Percentiles rank a stretch among this genome's conserved stretches.
Evolutionary conservation across 2,797 vertebrate genomes (phyloP).

Genomic region (Tapirus indicus): DNA sequence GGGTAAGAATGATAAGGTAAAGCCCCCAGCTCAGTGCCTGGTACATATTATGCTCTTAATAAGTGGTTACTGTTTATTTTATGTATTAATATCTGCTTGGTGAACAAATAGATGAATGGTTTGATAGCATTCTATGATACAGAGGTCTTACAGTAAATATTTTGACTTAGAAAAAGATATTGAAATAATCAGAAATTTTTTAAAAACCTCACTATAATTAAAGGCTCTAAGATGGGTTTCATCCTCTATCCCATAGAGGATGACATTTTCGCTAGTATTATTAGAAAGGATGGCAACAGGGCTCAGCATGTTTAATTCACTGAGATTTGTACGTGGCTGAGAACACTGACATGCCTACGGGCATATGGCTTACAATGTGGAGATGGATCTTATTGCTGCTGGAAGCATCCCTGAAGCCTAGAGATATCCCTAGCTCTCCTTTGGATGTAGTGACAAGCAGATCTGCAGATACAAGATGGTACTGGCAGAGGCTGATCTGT

Average conservation of each 20-base stretch:
- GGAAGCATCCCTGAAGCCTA: not conserved
- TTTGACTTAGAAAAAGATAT: constrained; percentile 49
- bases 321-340: constrained; percentile 16
- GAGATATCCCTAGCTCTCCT: not conserved
- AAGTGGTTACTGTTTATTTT: not conserved
- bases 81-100: not conserved
- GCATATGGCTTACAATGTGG: not conserved
- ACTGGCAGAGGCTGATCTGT: not conserved
- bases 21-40: not conserved
- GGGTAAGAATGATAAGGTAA: not conserved
- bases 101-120: not conserved
- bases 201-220: constrained; percentile 26
- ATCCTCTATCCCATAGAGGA: not conserved
- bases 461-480: not conserved
- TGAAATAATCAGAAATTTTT: not conserved
- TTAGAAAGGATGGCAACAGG: not conserved
- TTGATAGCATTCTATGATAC: not conserved
- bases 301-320: not conserved
- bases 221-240: not conserved
- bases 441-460: constrained; percentile 41
- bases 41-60: not conserved
- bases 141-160: not conserved
- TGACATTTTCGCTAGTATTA: constrained; percentile 41
- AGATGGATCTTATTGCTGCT: not conserved
- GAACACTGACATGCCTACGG: not conserved